Base-by-base conservation (phyloP, 2,888 invertebrate species). In the Protula sp. region DNA sequence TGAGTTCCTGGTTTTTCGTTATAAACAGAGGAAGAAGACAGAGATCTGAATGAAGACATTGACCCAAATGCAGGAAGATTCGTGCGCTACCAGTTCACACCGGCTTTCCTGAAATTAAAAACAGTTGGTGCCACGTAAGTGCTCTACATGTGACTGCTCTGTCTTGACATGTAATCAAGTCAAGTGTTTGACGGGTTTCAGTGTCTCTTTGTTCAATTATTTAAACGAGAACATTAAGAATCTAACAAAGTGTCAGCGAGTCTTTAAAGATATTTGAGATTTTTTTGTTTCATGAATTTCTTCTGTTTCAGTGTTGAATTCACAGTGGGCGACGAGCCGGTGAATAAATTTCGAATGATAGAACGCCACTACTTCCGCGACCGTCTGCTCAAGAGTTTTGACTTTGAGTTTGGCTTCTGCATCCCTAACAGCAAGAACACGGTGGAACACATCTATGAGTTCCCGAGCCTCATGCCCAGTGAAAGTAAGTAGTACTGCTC, bases 401-500 rank as follows among this genome's bases (percentile, higher is more conserved):
- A 99, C 81, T 99, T 99, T 85, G 95, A 98, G 82, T 99, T 99
- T 85, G 98, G 98, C 53, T 99, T 95, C 82, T 98, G 98, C 82
- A 97, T 99, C 83, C 98, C 98, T 51, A 91, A 91, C 82, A 97
- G 94, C 64, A 88, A 90, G 77, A 99, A 99, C 81, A 94, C 95
- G 14, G 97, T 97, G 82, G 98, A 99, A 83, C 98, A 98, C 82
- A 98, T 99, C 82, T 99, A 99, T 76, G 95, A 98, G 83, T 97
- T 99, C 84, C 98, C 98, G 14, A 86, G 88, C 61, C 85, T 98
- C 72, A 88, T 90, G 64, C 85, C 88, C 56, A 90, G 92, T 74
- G 84, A 94, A 75, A 89, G 95, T 95, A 85, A 86, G 87, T 83
- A 53, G 19, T 24, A 9, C 5, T 53, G n/a, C 9, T n/a, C n/a